These are phyloP conservation scores for Drosophila acutilabella DNA, from an alignment of 2,888 invertebrate species.

Conservation along the genomic window DNA sequence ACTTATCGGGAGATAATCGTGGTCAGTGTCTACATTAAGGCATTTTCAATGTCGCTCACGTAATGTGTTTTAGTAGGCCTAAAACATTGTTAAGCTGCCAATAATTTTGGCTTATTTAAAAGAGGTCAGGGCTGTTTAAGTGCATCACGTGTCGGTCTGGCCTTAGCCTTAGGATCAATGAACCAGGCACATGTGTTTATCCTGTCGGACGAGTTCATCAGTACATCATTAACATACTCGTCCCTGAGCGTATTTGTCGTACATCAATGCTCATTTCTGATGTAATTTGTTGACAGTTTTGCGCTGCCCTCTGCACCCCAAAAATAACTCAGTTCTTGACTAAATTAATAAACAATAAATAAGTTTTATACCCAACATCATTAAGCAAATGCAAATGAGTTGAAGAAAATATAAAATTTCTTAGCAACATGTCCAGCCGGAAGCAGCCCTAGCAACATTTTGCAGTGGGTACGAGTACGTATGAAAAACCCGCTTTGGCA, in stretches of 20 bases:
- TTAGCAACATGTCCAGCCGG: conserved; percentile 65
- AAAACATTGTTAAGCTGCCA: conserved; percentile 3
- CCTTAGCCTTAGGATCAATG: conserved; percentile 25
- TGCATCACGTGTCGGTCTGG: conserved; percentile 20
- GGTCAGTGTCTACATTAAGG: conserved; percentile 43
- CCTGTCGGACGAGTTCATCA: conserved; percentile 25
- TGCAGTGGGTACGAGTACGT: conserved; percentile 27
- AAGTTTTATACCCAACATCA: conserved; percentile 24
- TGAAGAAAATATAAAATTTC: conserved; percentile 9
- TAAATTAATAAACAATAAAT: conserved; percentile 42
- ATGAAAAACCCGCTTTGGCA: conserved; percentile 59
- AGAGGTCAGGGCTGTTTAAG: conserved; percentile 59
- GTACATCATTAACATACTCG: conserved; percentile 42
- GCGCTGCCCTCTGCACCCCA: neutral
- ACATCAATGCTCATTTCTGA: conserved; percentile 18
- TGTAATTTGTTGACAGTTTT: conserved; percentile 18
- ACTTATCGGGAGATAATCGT: conserved; percentile 14
- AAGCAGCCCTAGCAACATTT: conserved; percentile 74
- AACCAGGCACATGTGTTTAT: conserved; percentile 7
- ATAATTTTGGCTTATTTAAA: conserved; percentile 22
- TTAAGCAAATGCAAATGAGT: conserved; percentile 41
- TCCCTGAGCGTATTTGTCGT: conserved; percentile 1
- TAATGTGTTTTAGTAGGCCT: conserved; percentile 42
- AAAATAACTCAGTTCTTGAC: conserved; percentile 24
- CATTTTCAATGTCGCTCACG: conserved; percentile 70